phyloP scores from a whole-genome alignment of 2,797 vertebrate genomes.

The Thaleichthys pacificus region DNA sequence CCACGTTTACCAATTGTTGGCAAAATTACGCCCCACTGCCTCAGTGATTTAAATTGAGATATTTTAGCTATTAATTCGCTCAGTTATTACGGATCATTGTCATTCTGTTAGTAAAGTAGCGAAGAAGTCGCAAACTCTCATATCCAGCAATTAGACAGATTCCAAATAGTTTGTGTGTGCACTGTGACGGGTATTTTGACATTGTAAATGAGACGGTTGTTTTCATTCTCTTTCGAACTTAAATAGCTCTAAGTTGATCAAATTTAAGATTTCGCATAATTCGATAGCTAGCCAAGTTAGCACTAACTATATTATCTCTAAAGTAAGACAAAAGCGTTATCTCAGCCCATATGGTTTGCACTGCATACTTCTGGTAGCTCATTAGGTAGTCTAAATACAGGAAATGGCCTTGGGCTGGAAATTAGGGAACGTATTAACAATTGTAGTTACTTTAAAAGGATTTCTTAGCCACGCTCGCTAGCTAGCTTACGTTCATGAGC shows the following conservation, averaged over 20 bases:
- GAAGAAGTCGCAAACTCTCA: too few relatives aligned
- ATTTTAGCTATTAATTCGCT: neutral
- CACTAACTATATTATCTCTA: too few relatives aligned
- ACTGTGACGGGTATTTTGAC: too few relatives aligned
- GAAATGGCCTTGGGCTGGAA: neutral
- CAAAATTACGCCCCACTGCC: too few relatives aligned
- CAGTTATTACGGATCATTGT: neutral
- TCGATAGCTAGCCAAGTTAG: too few relatives aligned
- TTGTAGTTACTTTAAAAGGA: neutral
- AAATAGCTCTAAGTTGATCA: too few relatives aligned
- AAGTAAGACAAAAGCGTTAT: too few relatives aligned
- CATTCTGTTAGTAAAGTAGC: neutral
- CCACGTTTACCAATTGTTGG: too few relatives aligned
- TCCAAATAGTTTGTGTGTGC: neutral
- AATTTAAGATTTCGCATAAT: too few relatives aligned
- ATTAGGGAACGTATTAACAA: neutral
- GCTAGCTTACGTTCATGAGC: conserved; percentile 1
- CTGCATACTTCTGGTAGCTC: neutral
- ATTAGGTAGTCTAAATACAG: neutral
- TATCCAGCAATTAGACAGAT: neutral
- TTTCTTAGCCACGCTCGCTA: neutral
- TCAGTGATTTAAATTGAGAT: neutral
- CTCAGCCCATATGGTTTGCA: neutral
- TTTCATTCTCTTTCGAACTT: too few relatives aligned
- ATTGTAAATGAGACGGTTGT: too few relatives aligned